Evolutionary conservation across 2,113 vertebrate species (phyloP).

Genomic region (Isurus oxyrinchus): DNA sequence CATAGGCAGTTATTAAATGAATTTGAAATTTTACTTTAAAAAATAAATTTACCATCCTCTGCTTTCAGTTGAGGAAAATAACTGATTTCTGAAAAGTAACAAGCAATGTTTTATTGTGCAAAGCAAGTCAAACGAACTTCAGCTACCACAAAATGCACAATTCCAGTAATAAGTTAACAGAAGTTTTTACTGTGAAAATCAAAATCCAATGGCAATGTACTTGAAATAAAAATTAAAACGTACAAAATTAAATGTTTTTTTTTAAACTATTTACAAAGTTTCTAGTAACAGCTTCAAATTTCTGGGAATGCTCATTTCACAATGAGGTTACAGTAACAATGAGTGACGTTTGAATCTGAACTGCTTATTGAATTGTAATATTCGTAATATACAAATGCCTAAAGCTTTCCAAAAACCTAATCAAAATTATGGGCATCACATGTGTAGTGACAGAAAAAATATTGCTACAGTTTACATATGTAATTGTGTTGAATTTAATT

Average conservation of each 20-base stretch:
- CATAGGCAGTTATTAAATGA: not conserved
- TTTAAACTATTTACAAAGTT: not conserved
- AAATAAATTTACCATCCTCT: not conserved
- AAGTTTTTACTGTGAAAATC: not conserved
- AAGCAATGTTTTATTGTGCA: not conserved
- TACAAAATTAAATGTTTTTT: not conserved
- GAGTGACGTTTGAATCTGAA: not conserved
- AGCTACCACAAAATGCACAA: not conserved
- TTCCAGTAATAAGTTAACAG: not conserved
- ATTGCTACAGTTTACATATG: not conserved
- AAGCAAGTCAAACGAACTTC: not conserved
- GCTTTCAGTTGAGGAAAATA: not conserved
- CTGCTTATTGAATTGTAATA: not conserved
- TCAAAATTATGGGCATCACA: conserved; percentile 1
- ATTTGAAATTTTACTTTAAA: not conserved
- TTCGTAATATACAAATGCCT: too few relatives aligned
- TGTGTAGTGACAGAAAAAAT: not conserved
- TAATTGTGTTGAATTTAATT: not conserved
- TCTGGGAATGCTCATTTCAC: not conserved
- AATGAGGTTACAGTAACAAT: not conserved
- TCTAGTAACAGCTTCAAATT: not conserved
- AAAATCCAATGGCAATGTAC: not conserved
- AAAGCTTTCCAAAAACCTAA: not conserved
- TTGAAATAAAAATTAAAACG: not conserved
- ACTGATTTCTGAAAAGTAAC: not conserved